Base-by-base conservation (phyloP, 30 jellyfish, hydroid and myxozoan genomes). In the Aurelia aurita region DNA sequence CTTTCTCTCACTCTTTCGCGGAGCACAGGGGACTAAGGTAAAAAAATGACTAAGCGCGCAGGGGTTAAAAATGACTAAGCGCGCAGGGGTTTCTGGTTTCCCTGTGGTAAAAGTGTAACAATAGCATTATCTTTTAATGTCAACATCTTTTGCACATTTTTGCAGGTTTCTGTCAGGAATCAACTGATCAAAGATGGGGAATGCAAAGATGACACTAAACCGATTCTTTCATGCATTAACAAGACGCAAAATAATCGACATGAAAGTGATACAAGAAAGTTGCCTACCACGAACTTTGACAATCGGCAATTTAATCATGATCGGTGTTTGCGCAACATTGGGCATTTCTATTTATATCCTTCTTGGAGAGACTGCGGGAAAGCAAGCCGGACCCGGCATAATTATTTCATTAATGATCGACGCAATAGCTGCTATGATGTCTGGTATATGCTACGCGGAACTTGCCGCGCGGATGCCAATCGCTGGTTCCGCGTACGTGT, bases 401-500 rank as follows among this genome's bases (percentile, higher is more conserved):
- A 34, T 81, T 20, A 27, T 81, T 1, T 81, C 91, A 64, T 51
- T 81, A 47, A 12, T 47, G 1, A 49, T 81, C 1, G 91, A 67
- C 69, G 84, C 84, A 19, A 27, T 67, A 11, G 91, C 91, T 44
- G 84, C 91, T 3, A 15, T 69, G 45, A 54, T 81, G 91, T 81
- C 91, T 10, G 91, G 91, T 12, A 43, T 68, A 20, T 66, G 84
- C 44, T 81, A 81, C 73, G 91, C 91, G 16, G 91, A 81, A 49
- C 63, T 81, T n/a, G 84, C 84, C 65, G 81, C 91, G 84, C 84
- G 91, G 22, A 69, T 81, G 58, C 91, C 91, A 11, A 46, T 66
- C 15, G 71, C 84, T 4, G 91, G 91, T 5, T 81, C 91, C 28
- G 91, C 91, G 0, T 81, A 81, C 29, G 39, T 76, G 19, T 92